Evolutionary conservation across 2,113 vertebrate genomes (phyloP).

Genomic region (Sakesphorus luctuosus): DNA sequence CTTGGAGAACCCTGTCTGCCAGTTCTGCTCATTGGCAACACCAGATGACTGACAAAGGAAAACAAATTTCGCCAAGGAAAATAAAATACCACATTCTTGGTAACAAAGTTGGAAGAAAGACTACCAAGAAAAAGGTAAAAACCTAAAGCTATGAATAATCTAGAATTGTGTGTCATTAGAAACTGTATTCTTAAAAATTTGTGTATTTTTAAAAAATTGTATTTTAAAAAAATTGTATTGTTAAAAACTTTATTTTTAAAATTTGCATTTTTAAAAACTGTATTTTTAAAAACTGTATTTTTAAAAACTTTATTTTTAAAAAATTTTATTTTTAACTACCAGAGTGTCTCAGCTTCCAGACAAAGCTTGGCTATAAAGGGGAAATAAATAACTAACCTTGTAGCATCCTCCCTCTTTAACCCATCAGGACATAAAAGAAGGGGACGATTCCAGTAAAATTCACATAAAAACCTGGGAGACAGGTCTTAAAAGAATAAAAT

Average conservation of each 20-base stretch:
- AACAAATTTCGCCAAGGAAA: not conserved
- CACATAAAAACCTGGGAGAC: not conserved
- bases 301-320: too few relatives aligned
- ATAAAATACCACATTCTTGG: not conserved
- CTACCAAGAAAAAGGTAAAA: not conserved
- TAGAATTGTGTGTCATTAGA: not conserved
- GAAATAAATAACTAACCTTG: not conserved
- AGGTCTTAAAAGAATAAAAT: not conserved
- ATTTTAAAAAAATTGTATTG: not conserved
- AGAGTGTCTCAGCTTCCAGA: not conserved
- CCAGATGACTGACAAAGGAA: not conserved
- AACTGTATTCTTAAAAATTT: not conserved
- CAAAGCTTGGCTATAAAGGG: not conserved
- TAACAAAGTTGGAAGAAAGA: not conserved
- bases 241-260: too few relatives aligned
- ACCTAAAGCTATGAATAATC: not conserved
- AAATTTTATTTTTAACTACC: not conserved
- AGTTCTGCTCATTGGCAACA: not conserved
- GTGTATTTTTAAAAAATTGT: not conserved
- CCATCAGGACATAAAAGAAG: not conserved
- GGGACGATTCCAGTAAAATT: not conserved
- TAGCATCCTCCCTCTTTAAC: not conserved
- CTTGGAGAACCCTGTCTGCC: not conserved
- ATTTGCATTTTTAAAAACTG: too few relatives aligned
- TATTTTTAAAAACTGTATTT: not conserved